Percentiles rank a stretch among this genome's conserved stretches.
Conservation (phyloP, 2,797 vertebrate genomes). For the Cygnus olor region DNA sequence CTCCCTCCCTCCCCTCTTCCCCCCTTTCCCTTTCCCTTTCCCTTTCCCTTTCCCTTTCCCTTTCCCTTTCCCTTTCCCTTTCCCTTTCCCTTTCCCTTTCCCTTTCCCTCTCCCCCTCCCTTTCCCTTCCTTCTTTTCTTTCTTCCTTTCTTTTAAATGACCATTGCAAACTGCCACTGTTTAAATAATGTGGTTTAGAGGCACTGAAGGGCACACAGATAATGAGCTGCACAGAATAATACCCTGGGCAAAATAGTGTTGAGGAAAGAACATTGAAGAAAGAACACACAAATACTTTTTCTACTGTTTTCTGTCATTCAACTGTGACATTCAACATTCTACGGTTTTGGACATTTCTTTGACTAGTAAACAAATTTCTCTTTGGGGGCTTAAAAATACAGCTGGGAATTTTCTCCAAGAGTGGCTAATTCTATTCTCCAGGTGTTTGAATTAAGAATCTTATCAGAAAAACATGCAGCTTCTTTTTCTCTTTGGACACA, state of each 20-base stretch:
- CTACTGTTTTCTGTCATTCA: background rate
- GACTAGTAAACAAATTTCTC: background rate
- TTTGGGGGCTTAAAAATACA: background rate
- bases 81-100: no score
- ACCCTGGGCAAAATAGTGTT: background rate
- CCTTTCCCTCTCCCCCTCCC: no score
- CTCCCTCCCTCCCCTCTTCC: no score
- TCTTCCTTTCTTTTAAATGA: background rate
- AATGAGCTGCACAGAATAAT: background rate
- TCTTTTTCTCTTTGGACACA: background rate
- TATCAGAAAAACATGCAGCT: background rate
- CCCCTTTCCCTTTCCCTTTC: no score
- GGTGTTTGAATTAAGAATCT: background rate
- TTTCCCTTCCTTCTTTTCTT: no score
- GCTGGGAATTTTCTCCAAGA: background rate
- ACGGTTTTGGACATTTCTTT: background rate
- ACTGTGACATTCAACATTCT: background rate
- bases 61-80: no score
- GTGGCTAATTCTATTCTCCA: background rate
- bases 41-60: no score
- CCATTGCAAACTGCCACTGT: background rate
- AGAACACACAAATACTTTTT: background rate
- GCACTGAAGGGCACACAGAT: background rate
- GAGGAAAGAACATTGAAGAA: background rate
- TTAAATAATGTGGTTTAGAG: background rate